Percentiles rank a stretch among this genome's conserved stretches.
Conservation (phyloP, 2,113 vertebrate genomes). For the Seriola quinqueradiata region DNA sequence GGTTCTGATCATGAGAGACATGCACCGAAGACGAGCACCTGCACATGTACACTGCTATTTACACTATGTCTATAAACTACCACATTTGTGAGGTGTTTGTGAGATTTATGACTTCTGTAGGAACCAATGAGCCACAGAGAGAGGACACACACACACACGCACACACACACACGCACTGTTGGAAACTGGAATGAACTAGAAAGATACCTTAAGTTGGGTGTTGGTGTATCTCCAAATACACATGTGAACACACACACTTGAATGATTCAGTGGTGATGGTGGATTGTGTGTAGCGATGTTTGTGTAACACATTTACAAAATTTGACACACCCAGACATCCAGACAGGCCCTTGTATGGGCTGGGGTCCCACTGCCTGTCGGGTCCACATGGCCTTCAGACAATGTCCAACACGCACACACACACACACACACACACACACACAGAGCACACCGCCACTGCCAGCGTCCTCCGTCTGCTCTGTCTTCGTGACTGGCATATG, state of each 20-base stretch:
- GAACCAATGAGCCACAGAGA: no score
- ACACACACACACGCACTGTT: no score
- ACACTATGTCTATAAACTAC: no score
- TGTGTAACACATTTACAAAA: conserved; percentile 16
- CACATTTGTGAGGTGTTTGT: no score
- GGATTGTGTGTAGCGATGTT: background rate
- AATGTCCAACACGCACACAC: conserved; percentile 33
- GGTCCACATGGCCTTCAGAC: conserved; percentile 42
- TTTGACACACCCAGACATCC: conserved; percentile 10
- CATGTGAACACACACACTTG: background rate
- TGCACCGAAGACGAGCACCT: background rate
- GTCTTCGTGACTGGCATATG: conserved; percentile 35
- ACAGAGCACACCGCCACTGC: background rate
- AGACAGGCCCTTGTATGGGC: conserved; percentile 24
- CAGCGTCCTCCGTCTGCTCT: conserved; percentile 55
- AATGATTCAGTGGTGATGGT: background rate
- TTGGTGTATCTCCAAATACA: no score
- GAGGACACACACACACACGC: no score
- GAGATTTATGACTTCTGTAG: no score
- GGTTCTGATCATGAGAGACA: conserved; percentile 5
- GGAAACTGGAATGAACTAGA: no score
- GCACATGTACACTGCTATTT: background rate
- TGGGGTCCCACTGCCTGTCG: conserved; percentile 28
- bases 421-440: conserved; percentile 1
- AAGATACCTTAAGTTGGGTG: no score